Conservation (phyloP, 2,797 vertebrate genomes). For the Syngnathus acus region DNA sequence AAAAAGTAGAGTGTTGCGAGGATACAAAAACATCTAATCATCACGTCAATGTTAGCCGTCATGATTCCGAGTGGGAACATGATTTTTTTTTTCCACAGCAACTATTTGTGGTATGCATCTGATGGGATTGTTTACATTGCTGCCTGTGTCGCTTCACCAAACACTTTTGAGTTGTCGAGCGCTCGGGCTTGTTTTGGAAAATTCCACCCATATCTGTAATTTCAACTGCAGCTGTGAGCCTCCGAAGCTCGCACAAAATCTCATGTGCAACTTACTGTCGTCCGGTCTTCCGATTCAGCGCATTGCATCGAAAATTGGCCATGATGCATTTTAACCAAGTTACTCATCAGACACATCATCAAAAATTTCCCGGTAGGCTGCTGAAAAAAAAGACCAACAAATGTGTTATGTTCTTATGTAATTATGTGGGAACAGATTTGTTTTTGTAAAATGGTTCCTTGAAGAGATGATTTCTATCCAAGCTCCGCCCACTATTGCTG, state of each 20-base stretch:
- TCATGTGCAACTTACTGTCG: constrained; percentile 6
- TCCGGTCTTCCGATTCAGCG: background rate
- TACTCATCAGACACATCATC: background rate
- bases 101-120: constrained; percentile 18
- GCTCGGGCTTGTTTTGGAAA: constrained; percentile 59
- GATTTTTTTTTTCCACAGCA: constrained; percentile 15
- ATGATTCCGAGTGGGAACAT: background rate
- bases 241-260: constrained; percentile 17
- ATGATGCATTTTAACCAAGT: background rate
- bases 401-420: background rate
- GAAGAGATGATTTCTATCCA: constrained; percentile 3
- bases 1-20: background rate
- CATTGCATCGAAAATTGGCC: background rate
- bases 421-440: background rate
- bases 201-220: constrained; percentile 54
- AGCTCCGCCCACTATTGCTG: constrained; percentile 7
- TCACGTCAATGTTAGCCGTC: background rate
- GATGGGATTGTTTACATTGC: constrained; percentile 45
- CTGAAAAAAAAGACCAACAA: constrained; percentile 1
- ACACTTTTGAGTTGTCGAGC: constrained; percentile 32
- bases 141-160: constrained; percentile 41
- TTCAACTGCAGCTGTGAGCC: constrained; percentile 42
- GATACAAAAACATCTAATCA: background rate
- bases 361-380: background rate
- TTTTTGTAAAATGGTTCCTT: constrained; percentile 1